These are phyloP conservation scores for Sclerurus mexicanus DNA, from an alignment of 2,113 vertebrate genomes.

Conservation along the genomic window DNA sequence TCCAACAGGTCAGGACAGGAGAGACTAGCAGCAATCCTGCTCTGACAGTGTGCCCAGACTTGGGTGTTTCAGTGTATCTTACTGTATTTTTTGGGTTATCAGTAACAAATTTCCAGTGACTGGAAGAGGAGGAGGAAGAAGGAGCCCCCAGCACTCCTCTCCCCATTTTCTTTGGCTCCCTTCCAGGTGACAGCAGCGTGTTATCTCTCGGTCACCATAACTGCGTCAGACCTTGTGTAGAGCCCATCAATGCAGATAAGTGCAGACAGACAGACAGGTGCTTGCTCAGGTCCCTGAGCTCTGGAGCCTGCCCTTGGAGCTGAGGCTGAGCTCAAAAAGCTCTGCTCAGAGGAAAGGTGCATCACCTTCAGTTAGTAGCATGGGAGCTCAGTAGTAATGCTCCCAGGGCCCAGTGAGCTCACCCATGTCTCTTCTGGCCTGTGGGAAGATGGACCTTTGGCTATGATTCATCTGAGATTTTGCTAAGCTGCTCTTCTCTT, in stretches of 20 bases:
- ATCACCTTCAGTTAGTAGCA: not conserved
- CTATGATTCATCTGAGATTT: not conserved
- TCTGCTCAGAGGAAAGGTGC: not conserved
- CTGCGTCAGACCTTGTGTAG: not conserved
- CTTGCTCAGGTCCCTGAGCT: not conserved
- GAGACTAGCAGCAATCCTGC: not conserved
- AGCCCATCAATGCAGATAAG: not conserved
- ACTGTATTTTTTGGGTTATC: not conserved
- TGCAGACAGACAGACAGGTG: not conserved
- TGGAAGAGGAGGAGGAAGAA: not conserved
- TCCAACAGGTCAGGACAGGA: not conserved
- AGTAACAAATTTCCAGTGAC: not conserved
- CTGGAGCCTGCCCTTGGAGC: not conserved
- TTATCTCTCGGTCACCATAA: not conserved
- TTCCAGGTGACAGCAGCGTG: not conserved
- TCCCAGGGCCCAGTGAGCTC: not conserved
- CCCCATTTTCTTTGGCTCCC: not conserved
- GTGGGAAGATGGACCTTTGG: not conserved
- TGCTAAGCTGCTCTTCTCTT: not conserved
- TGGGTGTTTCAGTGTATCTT: not conserved
- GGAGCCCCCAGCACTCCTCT: rapidly evolving
- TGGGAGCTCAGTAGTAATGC: not conserved
- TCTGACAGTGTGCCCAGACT: not conserved
- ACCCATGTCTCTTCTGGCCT: not conserved
- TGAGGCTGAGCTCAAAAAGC: not conserved